Evolutionary conservation across 2,888 invertebrate genomes (phyloP), one percentile per base, ranked within the genome.

Genomic region (Ennomos quercinarius): DNA sequence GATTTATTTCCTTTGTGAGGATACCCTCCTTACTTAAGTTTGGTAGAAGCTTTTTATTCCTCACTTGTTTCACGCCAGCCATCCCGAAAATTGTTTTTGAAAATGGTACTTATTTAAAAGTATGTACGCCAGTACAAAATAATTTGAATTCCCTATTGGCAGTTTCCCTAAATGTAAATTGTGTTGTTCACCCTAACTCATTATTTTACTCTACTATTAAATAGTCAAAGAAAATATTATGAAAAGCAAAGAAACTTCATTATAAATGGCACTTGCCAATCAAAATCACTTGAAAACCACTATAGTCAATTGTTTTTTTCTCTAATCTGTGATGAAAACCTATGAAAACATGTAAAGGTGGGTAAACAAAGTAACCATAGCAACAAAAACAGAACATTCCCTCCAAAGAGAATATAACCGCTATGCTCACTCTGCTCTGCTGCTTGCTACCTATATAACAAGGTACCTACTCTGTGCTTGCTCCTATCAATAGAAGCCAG

Each of bases 21-120:
- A 73, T 68, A 1, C 93, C 93, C 71, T 93, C 93, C 62, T 91
- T 89, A 11, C 76, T 76, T 61, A 93, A 70, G 66, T 91, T 85
- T 8, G 93, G 93, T 13, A 93, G 74, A 36, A 93, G 78, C 51
- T 75, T 83, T 77, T 89, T 92, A 70, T 93, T 92, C 61, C 89
- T 79, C 12, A 89, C 82, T 84, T 89, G 87, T 68, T 81, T 89
- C 34, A 83, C 64, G 10, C 69, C 78, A 43, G 76, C 17, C 89
- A 87, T 89, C 63, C 56, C 72, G 34, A 9, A 40, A 37, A 50
- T 0, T 5, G 47, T 27, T 47, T 49, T 57, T 27, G 37, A 40
- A 41, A 10, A 49, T n/a, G 34, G n/a, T 34, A n/a, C 6, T 27
- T 27, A 27, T 27, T 6, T 27, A 27, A 27, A 27, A 27, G 27